These are phyloP conservation scores for Poecile montanus DNA, from an alignment of 2,797 vertebrate genomes.

Conservation along the genomic window DNA sequence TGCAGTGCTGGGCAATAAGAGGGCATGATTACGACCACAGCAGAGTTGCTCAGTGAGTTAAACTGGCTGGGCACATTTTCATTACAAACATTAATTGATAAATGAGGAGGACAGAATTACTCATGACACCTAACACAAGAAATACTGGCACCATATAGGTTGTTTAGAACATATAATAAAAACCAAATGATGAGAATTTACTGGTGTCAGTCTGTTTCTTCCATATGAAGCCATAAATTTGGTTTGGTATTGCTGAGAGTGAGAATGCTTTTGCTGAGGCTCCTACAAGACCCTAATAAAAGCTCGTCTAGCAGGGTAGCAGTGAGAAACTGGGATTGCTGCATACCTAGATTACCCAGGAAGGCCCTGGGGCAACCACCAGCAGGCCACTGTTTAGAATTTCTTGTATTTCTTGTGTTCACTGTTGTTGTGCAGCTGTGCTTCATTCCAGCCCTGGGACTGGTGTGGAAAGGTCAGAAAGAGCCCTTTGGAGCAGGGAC, in stretches of 20 bases:
- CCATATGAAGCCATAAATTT: neutral
- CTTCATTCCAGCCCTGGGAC: rapidly evolving
- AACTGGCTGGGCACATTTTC: neutral
- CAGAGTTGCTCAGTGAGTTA: neutral
- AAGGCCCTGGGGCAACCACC: neutral
- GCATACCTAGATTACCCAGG: neutral
- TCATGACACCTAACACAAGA: neutral
- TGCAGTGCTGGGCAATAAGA: neutral
- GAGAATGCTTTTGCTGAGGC: neutral
- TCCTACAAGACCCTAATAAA: neutral
- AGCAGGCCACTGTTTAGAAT: neutral
- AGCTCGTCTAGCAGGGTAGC: neutral
- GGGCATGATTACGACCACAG: neutral
- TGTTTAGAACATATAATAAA: neutral
- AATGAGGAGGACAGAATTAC: neutral
- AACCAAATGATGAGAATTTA: neutral
- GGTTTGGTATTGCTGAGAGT: neutral
- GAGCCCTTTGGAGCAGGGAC: neutral
- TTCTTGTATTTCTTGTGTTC: neutral
- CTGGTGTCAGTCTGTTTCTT: neutral
- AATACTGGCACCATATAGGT: neutral
- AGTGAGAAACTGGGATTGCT: neutral
- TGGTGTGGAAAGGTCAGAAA: neutral
- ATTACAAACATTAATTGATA: neutral
- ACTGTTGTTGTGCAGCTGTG: rapidly evolving